Base-by-base conservation (phyloP, 2,113 vertebrate species). In the Rhadina sibilatrix region DNA sequence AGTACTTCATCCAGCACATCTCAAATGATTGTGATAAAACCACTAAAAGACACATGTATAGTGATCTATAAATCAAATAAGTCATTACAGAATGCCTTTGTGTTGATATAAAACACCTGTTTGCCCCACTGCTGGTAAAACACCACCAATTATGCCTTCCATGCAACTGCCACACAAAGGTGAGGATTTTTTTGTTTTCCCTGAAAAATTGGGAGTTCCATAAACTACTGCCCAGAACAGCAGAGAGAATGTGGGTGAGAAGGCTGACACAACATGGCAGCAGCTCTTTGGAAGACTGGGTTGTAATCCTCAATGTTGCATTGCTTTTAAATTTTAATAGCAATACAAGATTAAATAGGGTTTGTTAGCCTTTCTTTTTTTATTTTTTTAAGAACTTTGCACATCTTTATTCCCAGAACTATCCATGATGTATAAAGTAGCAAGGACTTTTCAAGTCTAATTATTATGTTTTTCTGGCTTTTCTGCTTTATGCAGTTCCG, bases 101-200 rank as follows among this genome's bases (percentile, higher is more conserved):
- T 46, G 25, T 66, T 28, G 60, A 28, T 61, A 46, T 4, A 61
- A 68, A 69, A 49, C 3, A 49, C 17, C 20, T 25, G 7, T 21
- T 56, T 56, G 30, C 25, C 18, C 12, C 25, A 50, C 25, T 4
- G 3, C 9, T 27, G n/a, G 28, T 49, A 44, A 65, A 93, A 40
- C 42, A 57, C 6, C 50, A 9, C 15, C 52, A 70, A 13, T 25
- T 50, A 21, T 31, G 16, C 21, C 22, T 74, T 70, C 35, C 53
- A 25, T 0, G 0, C 31, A n/a, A 19, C 1, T 27, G 57, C 30
- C 23, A 7, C 0, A 0, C 24, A 64, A 12, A 79, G 24, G 15
- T 3, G 10, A 68, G 19, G 6, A 8, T 15, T 21, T 50, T 61
- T 61, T 40, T 42, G 27, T 42, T 85, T 76, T 69, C 63, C 70